Evolutionary conservation across 2,888 invertebrate species (phyloP).

Genomic region (Sminthurides aquaticus): DNA sequence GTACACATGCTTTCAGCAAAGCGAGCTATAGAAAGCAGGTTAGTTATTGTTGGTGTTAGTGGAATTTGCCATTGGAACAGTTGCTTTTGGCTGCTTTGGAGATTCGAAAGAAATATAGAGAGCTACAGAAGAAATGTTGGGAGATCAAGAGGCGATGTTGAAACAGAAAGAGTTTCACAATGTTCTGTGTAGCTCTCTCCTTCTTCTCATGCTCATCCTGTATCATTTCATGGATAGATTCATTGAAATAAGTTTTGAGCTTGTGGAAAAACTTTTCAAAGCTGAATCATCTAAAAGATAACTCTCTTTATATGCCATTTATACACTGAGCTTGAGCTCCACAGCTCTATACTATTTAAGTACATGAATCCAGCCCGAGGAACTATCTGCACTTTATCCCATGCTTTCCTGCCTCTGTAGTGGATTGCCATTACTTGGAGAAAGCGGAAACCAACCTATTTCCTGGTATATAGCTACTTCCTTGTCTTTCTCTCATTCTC

Average conservation of each 20-base stretch:
- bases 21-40: too few species aligned
- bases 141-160: background rate
- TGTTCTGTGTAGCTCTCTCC: too few species aligned
- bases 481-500: constrained; percentile 10
- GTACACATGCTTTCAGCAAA: too few species aligned
- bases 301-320: constrained; percentile 39
- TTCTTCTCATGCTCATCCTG: constrained; percentile 11
- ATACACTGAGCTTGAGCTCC: constrained; percentile 30
- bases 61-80: too few species aligned
- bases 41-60: too few species aligned
- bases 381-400: background rate
- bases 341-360: constrained; percentile 2
- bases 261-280: constrained; percentile 32
- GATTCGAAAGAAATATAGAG: background rate
- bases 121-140: background rate
- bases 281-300: constrained; percentile 42
- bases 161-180: background rate
- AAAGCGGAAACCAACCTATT: too few species aligned
- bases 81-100: too few species aligned
- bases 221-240: constrained; percentile 30
- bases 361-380: background rate
- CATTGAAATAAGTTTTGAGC: constrained; percentile 36
- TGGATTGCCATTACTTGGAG: too few species aligned
- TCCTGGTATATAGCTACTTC: background rate
- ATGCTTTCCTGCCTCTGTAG: too few species aligned